phyloP scores from a whole-genome alignment of 2,797 vertebrate species.

The Helicolenus hilgendorfi region DNA sequence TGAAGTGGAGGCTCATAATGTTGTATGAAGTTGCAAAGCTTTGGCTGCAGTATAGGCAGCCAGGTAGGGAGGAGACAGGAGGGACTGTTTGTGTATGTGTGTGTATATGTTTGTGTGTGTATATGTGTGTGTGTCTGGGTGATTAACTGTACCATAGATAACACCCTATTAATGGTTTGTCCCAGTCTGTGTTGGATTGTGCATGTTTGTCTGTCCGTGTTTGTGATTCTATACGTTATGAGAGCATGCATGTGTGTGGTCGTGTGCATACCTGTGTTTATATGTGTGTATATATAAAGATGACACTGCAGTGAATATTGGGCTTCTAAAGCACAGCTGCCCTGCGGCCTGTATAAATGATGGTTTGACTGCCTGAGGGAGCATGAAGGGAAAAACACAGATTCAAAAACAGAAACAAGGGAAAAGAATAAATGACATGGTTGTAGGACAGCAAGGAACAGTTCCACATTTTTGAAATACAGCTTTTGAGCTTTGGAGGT shows the following conservation, averaged over 20 bases:
- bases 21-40: constrained; percentile 25
- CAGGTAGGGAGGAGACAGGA: not conserved
- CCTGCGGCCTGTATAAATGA: constrained; percentile 12
- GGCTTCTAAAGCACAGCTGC: not conserved
- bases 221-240: not conserved
- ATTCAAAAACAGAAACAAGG: not conserved
- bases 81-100: not conserved
- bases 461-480: not conserved
- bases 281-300: not conserved
- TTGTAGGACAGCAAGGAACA: not conserved
- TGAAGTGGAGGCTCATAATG: constrained; percentile 47
- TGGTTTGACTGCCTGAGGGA: not conserved
- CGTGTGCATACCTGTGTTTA: not conserved
- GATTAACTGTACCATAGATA: constrained; percentile 31
- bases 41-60: not conserved
- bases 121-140: not conserved
- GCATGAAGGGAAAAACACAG: not conserved
- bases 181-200: not conserved
- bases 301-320: not conserved
- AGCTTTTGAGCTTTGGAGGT: not conserved
- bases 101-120: constrained; percentile 3
- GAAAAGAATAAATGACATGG: not conserved
- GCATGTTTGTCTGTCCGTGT: not conserved
- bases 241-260: not conserved
- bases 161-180: constrained; percentile 35